phyloP scores from a whole-genome alignment of 2,888 invertebrate species.

The Neoitamus cyanurus region DNA sequence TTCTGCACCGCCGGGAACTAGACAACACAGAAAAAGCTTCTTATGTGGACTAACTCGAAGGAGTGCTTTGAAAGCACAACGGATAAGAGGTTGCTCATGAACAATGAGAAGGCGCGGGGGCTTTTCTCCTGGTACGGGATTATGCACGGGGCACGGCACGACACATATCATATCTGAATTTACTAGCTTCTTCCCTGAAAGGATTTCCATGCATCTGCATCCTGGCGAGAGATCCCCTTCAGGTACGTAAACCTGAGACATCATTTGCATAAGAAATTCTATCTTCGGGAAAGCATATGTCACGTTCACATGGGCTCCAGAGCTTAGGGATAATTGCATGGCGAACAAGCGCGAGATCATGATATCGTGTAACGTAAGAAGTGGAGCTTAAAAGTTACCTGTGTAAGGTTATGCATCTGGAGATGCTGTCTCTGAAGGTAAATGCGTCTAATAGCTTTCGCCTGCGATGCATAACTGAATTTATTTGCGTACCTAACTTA shows the following conservation, averaged over 20 bases:
- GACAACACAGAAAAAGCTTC: not conserved
- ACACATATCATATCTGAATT: constrained; percentile 15
- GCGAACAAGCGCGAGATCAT: not conserved
- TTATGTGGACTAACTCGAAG: not conserved
- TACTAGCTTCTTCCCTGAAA: constrained; percentile 23
- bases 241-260: not conserved
- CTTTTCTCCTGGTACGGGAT: not conserved
- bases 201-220: not conserved
- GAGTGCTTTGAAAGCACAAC: not conserved
- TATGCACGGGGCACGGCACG: not conserved
- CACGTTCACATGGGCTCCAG: not conserved
- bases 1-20: not conserved
- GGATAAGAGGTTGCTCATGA: not conserved
- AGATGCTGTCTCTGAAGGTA: not conserved
- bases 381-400: not conserved
- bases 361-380: not conserved
- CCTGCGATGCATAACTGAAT: not conserved
- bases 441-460: not conserved
- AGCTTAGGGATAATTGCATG: not conserved
- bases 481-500: not conserved
- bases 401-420: not conserved
- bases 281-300: not conserved
- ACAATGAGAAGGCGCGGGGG: not conserved
- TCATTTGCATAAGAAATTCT: constrained; percentile 4
- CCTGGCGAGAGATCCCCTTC: not conserved